Conservation (phyloP, 1,140 invertebrate genomes). For the Panagrolaimus sp. region DNA sequence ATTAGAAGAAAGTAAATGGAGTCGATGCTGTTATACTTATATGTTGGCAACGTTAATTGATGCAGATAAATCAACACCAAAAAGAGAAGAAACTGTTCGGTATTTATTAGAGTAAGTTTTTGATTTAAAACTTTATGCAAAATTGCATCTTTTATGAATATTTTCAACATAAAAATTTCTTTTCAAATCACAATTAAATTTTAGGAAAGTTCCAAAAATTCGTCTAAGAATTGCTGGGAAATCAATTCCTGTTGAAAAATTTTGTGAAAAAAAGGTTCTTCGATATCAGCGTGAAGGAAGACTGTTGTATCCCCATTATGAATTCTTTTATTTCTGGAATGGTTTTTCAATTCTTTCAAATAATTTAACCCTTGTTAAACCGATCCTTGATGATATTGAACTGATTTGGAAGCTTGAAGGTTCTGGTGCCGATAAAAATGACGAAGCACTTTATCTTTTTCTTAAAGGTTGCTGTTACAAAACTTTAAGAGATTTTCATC, state of each 20-base stretch:
- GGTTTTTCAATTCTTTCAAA: slow-evolving; percentile 75
- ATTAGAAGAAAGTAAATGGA: slow-evolving; percentile 40
- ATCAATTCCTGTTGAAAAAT: slow-evolving; percentile 92
- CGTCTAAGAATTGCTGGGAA: slow-evolving; percentile 89
- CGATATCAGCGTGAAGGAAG: slow-evolving; percentile 71
- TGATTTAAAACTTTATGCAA: not conserved
- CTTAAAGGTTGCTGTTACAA: slow-evolving; percentile 77
- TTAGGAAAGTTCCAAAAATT: slow-evolving; percentile 71
- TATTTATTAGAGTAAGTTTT: slow-evolving; percentile 33
- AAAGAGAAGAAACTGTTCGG: slow-evolving; percentile 48
- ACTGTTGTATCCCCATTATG: slow-evolving; percentile 72
- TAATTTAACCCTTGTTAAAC: slow-evolving; percentile 62
- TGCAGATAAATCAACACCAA: slow-evolving; percentile 36
- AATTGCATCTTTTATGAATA: too few relatives aligned
- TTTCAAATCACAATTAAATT: not conserved
- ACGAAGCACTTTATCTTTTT: slow-evolving; percentile 71
- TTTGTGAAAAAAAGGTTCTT: slow-evolving; percentile 75
- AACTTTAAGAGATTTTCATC: slow-evolving; percentile 68
- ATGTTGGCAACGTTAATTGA: slow-evolving; percentile 50
- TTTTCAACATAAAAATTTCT: too few relatives aligned
- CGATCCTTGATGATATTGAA: slow-evolving; percentile 67
- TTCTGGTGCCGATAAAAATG: slow-evolving; percentile 66
- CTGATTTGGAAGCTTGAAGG: slow-evolving; percentile 24
- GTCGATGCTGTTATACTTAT: slow-evolving; percentile 44
- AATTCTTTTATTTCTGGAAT: slow-evolving; percentile 89